Percentiles rank a stretch among this genome's conserved stretches.
phyloP scores from a whole-genome alignment of 1,140 invertebrate species.

The Andrena cerasifolii region DNA sequence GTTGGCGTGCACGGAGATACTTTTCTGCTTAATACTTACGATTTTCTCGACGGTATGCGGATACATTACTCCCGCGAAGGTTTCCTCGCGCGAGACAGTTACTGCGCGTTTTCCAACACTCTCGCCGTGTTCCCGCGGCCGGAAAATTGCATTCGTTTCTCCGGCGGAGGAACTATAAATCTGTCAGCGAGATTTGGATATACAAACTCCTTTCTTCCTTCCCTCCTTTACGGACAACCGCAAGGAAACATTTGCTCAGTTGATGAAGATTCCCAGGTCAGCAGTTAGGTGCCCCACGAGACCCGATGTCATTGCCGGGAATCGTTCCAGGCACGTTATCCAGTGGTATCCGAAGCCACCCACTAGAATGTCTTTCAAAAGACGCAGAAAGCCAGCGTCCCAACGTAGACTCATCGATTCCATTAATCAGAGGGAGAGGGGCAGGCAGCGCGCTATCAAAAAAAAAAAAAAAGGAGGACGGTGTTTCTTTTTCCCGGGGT shows the following conservation, averaged over 20 bases:
- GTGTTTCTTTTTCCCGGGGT: constrained; percentile 33
- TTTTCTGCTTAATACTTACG: constrained; percentile 58
- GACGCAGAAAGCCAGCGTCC: background rate
- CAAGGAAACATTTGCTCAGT: no score
- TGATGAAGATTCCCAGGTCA: no score
- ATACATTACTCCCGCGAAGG: constrained; percentile 60
- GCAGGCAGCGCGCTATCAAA: background rate
- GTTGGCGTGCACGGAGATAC: constrained; percentile 64
- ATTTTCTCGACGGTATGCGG: constrained; percentile 60
- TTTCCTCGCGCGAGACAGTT: constrained; percentile 60
- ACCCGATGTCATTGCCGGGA: no score
- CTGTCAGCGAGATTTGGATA: background rate
- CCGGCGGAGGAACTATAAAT: constrained; percentile 12
- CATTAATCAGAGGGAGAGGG: constrained; percentile 38
- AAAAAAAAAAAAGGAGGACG: constrained; percentile 6
- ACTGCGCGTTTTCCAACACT: constrained; percentile 61
- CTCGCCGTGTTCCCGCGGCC: constrained; percentile 8
- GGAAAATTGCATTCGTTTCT: background rate
- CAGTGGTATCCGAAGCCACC: no score
- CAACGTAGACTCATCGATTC: constrained; percentile 19
- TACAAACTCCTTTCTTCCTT: background rate
- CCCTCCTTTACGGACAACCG: no score
- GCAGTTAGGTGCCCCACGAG: no score
- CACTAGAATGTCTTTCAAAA: no score
- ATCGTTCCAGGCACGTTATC: no score